Evolutionary conservation across 2,888 invertebrate species (phyloP), one percentile per base, ranked within the genome.

Genomic region (Xestia sexstrigata): DNA sequence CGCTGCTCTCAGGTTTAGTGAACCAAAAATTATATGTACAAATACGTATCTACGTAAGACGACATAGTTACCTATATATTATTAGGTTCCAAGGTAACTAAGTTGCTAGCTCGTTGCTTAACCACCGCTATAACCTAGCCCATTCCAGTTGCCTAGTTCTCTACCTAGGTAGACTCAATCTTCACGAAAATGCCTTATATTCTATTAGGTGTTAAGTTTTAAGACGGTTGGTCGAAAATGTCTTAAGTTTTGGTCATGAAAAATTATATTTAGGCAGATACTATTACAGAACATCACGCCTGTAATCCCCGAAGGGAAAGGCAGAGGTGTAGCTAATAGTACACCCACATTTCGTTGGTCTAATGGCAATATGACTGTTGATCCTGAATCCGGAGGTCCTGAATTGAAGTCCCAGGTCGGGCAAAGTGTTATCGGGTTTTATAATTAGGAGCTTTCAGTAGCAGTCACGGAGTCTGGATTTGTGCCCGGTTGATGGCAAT

Each of bases 61-160:
- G 20, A 20, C 49, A 7, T 49, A 49, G 55, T 26, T 55, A 42
- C 20, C 6, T 58, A 58, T 26, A 8, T 35, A 42, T 39, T 79
- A 35, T 55, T 49, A 68, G 26, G 23, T 63, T 47, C 47, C 23
- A 55, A 73, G 79, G 45, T 72, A 81, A 83, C 73, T 65, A 70
- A 73, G 79, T 83, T 83, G n/a, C 69, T 35, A 60, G 45, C 72
- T 65, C 60, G 45, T 66, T 39, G 39, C 60, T 47, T 52, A 47
- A 67, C 66, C 70, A n/a, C 68, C 63, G 49, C 58, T 30, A 78
- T 79, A 83, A 78, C 67, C 70, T 45, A 78, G 26, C 58, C 60
- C 81, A 83, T 83, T 83, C 30, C 52, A 17, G 52, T 52, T 47
- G 58, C 73, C 79, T 81, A 69, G 68, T 60, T 83, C 5, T 70